Conservation (phyloP, 2,113 vertebrate species). For the Rostratula benghalensis region DNA sequence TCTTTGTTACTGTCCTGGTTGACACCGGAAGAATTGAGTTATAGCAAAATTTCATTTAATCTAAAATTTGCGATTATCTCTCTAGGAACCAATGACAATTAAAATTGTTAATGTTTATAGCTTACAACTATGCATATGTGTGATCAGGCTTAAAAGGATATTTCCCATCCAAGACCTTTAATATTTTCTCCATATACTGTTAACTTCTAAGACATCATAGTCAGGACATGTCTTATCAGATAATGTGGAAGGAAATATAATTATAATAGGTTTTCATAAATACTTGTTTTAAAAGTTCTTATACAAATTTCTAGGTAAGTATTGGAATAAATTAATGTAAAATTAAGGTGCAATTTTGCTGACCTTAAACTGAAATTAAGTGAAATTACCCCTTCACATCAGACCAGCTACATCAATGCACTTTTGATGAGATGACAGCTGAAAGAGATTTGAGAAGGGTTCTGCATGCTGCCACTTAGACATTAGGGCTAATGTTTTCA, state of each 20-base stretch:
- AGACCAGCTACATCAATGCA: background rate
- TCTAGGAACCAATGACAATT: background rate
- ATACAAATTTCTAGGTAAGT: background rate
- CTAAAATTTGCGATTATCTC: background rate
- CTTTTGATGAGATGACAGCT: slow-evolving; percentile 11
- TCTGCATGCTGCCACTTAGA: slow-evolving; percentile 37
- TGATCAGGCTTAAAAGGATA: background rate
- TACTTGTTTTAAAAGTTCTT: background rate
- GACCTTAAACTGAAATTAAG: background rate
- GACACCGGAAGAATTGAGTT: background rate
- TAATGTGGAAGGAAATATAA: background rate
- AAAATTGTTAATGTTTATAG: background rate
- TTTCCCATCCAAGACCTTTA: background rate
- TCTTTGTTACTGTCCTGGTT: background rate
- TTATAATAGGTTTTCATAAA: background rate
- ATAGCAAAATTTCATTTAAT: background rate
- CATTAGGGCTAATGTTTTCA: slow-evolving; percentile 39
- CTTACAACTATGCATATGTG: background rate
- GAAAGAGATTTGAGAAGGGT: slow-evolving; percentile 15
- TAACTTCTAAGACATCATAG: background rate
- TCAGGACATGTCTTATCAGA: background rate
- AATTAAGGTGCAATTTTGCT: background rate
- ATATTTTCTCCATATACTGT: background rate
- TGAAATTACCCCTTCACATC: background rate
- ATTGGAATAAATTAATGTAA: background rate